Conservation (phyloP, 2,888 invertebrate genomes). For the Hyposoter didymator region DNA sequence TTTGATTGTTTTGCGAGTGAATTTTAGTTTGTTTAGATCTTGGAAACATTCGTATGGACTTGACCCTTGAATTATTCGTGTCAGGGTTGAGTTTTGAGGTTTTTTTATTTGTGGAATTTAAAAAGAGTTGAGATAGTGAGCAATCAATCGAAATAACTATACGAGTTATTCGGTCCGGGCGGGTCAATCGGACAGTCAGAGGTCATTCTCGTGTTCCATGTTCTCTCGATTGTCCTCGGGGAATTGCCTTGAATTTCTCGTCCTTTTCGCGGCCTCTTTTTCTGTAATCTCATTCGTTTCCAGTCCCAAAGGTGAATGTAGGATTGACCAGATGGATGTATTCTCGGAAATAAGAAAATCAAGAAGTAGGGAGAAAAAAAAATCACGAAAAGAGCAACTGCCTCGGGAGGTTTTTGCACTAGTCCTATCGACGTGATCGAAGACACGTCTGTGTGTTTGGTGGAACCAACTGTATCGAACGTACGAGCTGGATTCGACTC, state of each 20-base stretch:
- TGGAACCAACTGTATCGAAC: not conserved
- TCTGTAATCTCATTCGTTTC: conserved; percentile 25
- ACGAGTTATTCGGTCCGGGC: conserved; percentile 9
- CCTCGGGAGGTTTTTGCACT: conserved; percentile 25
- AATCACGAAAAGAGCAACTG: conserved; percentile 30
- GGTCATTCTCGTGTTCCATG: conserved; percentile 11
- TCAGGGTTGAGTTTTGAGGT: not conserved
- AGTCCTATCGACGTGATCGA: conserved; percentile 32
- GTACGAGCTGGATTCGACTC: conserved; percentile 23
- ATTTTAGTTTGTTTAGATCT: not conserved
- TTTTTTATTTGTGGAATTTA: not conserved
- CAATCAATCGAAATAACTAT: not conserved
- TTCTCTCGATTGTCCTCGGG: conserved; percentile 31
- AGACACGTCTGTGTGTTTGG: conserved; percentile 6
- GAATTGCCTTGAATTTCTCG: conserved; percentile 34
- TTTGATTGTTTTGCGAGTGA: not conserved
- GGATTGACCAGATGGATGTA: conserved; percentile 35
- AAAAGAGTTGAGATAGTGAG: not conserved
- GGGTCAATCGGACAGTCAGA: conserved; percentile 26
- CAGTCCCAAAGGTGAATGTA: conserved; percentile 30
- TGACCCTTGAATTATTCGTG: not conserved
- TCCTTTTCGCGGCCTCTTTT: conserved; percentile 15
- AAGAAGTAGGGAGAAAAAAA: conserved; percentile 1
- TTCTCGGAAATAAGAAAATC: conserved; percentile 20
- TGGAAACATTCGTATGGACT: too few relatives aligned